Conservation (phyloP, 2,797 vertebrate genomes). For the Arrhamphus sclerolepis region DNA sequence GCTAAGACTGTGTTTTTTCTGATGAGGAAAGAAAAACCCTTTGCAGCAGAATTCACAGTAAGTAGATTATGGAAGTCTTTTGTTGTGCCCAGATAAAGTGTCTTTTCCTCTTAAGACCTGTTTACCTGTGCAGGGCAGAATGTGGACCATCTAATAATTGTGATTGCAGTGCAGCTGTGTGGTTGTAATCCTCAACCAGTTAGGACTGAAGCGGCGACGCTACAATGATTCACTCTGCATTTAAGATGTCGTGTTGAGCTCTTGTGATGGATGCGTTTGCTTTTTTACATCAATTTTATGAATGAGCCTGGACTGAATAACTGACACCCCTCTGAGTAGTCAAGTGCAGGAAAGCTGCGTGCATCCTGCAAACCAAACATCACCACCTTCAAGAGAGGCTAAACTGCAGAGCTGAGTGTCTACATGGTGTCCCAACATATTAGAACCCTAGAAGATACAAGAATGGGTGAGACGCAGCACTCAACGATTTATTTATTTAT, state of each 20-base stretch:
- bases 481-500: too few relatives aligned
- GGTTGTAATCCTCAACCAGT: not conserved
- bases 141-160: not conserved
- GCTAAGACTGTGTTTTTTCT: conserved; percentile 3
- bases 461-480: not conserved
- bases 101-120: not conserved
- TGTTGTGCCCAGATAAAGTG: too few relatives aligned
- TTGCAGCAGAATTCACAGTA: not conserved
- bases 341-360: not conserved
- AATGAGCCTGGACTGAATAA: not conserved
- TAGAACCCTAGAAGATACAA: too few relatives aligned
- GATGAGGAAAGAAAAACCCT: conserved; percentile 4
- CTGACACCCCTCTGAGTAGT: not conserved
- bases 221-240: not conserved
- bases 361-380: not conserved
- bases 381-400: not conserved
- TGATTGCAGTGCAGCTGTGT: not conserved
- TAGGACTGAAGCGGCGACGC: not conserved
- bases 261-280: not conserved
- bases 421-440: not conserved
- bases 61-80: not conserved
- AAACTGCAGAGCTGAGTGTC: not conserved
- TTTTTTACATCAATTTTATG: not conserved
- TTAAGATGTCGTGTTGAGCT: not conserved
- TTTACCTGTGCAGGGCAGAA: not conserved